Percentiles rank a stretch among this genome's conserved stretches.
Conservation (phyloP, 1,140 invertebrate genomes). For the Neuroterus valhalla region DNA sequence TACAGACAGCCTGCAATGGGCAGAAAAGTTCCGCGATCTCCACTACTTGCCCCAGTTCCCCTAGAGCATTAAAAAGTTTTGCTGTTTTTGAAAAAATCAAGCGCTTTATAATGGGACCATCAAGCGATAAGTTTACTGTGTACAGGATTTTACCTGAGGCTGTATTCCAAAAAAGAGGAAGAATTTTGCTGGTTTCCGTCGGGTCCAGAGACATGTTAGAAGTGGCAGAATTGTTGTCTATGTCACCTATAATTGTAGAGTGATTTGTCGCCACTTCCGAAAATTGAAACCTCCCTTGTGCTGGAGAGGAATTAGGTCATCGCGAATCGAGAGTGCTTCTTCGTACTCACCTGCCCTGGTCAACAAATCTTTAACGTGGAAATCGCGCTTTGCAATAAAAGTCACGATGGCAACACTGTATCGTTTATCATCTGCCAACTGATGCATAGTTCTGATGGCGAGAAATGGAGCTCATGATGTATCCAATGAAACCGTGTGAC, state of each 20-base stretch:
- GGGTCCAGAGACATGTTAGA: not conserved
- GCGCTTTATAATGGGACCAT: not conserved
- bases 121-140: not conserved
- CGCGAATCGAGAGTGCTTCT: too few relatives aligned
- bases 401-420: too few relatives aligned
- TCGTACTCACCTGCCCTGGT: too few relatives aligned
- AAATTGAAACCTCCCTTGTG: not conserved
- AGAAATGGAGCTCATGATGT: not conserved
- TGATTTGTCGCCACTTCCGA: too few relatives aligned
- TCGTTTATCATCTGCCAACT: too few relatives aligned
- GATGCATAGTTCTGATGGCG: too few relatives aligned
- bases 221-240: too few relatives aligned
- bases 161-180: not conserved
- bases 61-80: not conserved
- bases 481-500: too few relatives aligned
- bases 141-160: not conserved
- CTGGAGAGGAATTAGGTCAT: not conserved
- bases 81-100: not conserved
- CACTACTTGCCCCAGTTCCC: not conserved
- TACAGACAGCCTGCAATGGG: not conserved
- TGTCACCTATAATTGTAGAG: too few relatives aligned
- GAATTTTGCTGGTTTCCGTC: not conserved
- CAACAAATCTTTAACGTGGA: too few relatives aligned
- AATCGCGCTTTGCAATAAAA: too few relatives aligned
- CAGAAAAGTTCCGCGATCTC: not conserved